Evolutionary conservation across 1,140 invertebrate species (phyloP), one percentile per base, ranked within the genome.

Genomic region (Lutraria rhynchaena): DNA sequence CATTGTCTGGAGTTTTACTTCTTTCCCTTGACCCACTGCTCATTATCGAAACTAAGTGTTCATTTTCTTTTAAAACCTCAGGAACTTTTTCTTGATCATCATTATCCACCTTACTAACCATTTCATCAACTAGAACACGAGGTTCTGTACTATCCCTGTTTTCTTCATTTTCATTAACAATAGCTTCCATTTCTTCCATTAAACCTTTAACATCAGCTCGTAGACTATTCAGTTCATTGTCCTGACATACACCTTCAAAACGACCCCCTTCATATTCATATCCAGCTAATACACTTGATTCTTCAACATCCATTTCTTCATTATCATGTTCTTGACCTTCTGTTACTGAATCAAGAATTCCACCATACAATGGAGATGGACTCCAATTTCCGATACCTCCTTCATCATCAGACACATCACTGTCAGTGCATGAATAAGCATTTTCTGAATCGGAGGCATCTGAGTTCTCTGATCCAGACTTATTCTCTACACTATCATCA

Each of bases 381-480:
- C 57, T 81, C 78, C 78, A 81, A 9, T 71, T 29, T 13, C 53
- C 69, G 51, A 94, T 92, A 85, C 95, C 94, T 9, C 95, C 95
- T 92, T 98, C 96, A 87, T 98, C 97, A 70, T 96, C 95, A 31
- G 95, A 94, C 61, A 97, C 96, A 73, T 94, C 93, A 13, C 97
- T 97, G 94, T 99, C 95, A 75, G 95, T 58, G 15, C 44, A 94
- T 92, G 98, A 95, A 84, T 94, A 95, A 92, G 98, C 97, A 93
- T 98, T 96, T 37, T 94, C 95, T 29, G 94, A 93, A 76, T 95
- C 94, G 9, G 94, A 93, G 92, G 95, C 57, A 61, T 49, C 19
- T 13, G 35, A 27, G 0, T 27, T 5, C 3, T 22, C 49, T 35
- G 58, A 63, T 77, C 33, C 31, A 1, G 60, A 63, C 1, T 53